These are phyloP conservation scores for Petrolisthes manimaculis DNA, from an alignment of 2,888 invertebrate genomes.

Conservation along the genomic window DNA sequence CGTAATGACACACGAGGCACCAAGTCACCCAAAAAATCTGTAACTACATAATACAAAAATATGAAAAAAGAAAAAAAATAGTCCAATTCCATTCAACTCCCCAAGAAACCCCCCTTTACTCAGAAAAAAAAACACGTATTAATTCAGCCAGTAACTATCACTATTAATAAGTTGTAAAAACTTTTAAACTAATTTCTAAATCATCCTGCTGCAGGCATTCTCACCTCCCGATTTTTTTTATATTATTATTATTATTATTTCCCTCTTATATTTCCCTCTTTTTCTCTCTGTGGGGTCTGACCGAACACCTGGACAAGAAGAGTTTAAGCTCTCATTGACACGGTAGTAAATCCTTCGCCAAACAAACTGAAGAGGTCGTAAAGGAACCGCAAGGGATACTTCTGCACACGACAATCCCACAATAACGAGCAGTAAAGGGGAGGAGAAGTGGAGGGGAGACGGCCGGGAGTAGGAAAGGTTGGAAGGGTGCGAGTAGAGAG, in stretches of 20 bases:
- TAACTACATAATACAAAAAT: too few species aligned
- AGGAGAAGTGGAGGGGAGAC: background rate
- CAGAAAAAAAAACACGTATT: too few species aligned
- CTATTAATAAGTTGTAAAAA: too few species aligned
- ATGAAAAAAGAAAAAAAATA: too few species aligned
- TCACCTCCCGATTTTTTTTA: background rate
- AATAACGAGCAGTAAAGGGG: constrained; percentile 7
- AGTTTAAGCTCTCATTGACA: constrained; percentile 5
- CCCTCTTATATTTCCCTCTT: background rate
- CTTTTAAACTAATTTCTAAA: too few species aligned
- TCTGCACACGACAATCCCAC: constrained; percentile 18
- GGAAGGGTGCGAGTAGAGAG: background rate
- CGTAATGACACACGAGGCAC: too few species aligned
- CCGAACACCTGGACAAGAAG: background rate
- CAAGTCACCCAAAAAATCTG: too few species aligned
- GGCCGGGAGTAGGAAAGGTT: background rate
- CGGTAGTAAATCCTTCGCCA: background rate
- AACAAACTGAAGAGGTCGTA: constrained; percentile 6
- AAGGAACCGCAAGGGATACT: constrained; percentile 10
- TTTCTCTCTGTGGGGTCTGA: background rate
- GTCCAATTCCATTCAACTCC: too few species aligned
- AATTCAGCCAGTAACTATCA: too few species aligned
- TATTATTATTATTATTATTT: background rate
- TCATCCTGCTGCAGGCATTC: background rate
- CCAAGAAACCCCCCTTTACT: too few species aligned